Base-by-base conservation (phyloP, 2,888 invertebrate genomes). In the Ashinkailepas kermadecensis region DNA sequence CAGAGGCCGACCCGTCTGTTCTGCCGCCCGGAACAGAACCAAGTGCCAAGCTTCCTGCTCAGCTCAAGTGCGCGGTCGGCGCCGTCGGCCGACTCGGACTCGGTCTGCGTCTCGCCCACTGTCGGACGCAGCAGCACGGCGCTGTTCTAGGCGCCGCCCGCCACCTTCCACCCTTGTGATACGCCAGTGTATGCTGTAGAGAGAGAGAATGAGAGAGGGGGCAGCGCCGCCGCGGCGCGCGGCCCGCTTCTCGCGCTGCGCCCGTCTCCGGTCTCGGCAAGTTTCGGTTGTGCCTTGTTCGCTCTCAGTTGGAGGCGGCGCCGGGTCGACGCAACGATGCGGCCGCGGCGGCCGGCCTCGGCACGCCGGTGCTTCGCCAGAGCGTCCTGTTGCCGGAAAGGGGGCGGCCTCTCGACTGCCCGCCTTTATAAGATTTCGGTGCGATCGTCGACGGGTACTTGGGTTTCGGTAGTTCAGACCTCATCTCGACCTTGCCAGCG, bases 41-140 rank as follows among this genome's bases (percentile, higher is more conserved):
- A 70, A 70, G 70, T 70, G 70, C 70, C 70, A 70, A 70, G 70
- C 39, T 70, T 54, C 70, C 70, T 70, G 70, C n/a, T 70, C 70
- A 70, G 70, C 70, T 70, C 70, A 70, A 70, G 54, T 12, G 39
- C 39, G 39, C 70, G 70, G 18, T 15, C 21, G 18, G 64, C 21
- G 70, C 15, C 67, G 13, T 25, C 67, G 67, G 25, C 23, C 64
- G 64, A 39, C 39, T 39, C 39, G 59, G 15, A 11, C 12, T 1
- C 15, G 59, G 59, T 59, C 59, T 11, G 11, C 59, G 59, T 59
- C 59, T 59, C 59, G 59, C 59, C 7, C 59, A 15, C 15, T 7
- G 59, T 9, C 67, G 67, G 67, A 1, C 67, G 70, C 54, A 15
- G 39, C 70, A 11, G n/a, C 70, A 9, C 70, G 67, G 67, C 67